Percentiles rank a stretch among this genome's conserved stretches.
phyloP scores from a whole-genome alignment of 2,113 vertebrate genomes.

The Rhynchopsitta pachyrhyncha region DNA sequence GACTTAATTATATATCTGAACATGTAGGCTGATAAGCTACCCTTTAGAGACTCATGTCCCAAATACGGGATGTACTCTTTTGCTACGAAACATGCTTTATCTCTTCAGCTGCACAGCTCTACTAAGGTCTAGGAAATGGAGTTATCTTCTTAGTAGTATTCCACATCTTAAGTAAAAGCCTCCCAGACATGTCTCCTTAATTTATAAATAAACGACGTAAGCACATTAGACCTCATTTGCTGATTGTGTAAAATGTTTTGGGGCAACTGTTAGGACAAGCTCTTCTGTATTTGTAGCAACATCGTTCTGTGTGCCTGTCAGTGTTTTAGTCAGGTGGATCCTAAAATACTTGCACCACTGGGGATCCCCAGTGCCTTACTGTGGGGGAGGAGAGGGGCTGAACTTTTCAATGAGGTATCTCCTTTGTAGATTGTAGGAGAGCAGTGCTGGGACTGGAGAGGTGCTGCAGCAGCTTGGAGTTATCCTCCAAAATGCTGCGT shows the following conservation, averaged over 20 bases:
- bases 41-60: neutral
- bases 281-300: neutral
- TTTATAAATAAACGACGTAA: neutral
- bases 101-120: neutral
- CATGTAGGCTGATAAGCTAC: neutral
- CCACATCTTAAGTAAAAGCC: neutral
- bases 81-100: neutral
- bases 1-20: neutral
- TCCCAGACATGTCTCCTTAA: neutral
- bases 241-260: neutral
- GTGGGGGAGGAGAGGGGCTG: neutral
- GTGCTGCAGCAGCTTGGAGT: neutral
- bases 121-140: neutral
- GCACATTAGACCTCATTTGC: fast-evolving
- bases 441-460: neutral
- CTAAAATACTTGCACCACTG: neutral
- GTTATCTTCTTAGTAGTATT: neutral
- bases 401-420: neutral
- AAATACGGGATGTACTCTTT: neutral
- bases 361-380: fast-evolving
- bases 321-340: neutral
- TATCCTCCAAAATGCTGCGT: neutral
- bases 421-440: neutral
- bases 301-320: neutral
- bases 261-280: neutral